phyloP scores from a whole-genome alignment of 2,888 invertebrate genomes.

The Drosophila meridionalis region DNA sequence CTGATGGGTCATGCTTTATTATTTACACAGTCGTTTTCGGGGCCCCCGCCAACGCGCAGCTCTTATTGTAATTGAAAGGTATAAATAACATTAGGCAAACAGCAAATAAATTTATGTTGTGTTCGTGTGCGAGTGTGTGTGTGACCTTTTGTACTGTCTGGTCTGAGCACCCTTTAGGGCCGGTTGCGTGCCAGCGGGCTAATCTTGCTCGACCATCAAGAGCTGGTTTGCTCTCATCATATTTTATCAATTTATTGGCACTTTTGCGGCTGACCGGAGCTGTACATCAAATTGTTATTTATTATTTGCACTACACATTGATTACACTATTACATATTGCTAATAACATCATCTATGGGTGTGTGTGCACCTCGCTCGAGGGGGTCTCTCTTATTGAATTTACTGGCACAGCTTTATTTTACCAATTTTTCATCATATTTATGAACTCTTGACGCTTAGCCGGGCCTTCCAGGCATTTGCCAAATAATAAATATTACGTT shows the following conservation, averaged over 20 bases:
- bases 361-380: constrained; percentile 23
- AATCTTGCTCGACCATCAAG: constrained; percentile 61
- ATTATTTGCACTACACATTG: constrained; percentile 78
- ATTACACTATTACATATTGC: constrained; percentile 74
- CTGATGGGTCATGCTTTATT: constrained; percentile 80
- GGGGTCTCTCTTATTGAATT: constrained; percentile 50
- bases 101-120: constrained; percentile 76
- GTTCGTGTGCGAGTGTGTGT: constrained; percentile 24
- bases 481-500: constrained; percentile 72
- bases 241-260: constrained; percentile 79
- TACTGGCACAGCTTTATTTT: constrained; percentile 53
- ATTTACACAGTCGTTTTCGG: constrained; percentile 62
- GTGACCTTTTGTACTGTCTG: constrained; percentile 18
- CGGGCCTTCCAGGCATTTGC: constrained; percentile 66
- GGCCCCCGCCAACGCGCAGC: constrained; percentile 26
- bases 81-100: constrained; percentile 82
- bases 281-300: constrained; percentile 66
- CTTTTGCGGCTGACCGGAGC: constrained; percentile 47
- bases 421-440: constrained; percentile 68
- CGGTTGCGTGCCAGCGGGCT: constrained; percentile 51
- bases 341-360: constrained; percentile 67
- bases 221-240: constrained; percentile 62
- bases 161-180: constrained; percentile 34
- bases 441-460: constrained; percentile 67
- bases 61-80: constrained; percentile 77